Evolutionary conservation across 2,113 vertebrate genomes (phyloP), one percentile per base, ranked within the genome.

Genomic region (Bucco capensis): DNA sequence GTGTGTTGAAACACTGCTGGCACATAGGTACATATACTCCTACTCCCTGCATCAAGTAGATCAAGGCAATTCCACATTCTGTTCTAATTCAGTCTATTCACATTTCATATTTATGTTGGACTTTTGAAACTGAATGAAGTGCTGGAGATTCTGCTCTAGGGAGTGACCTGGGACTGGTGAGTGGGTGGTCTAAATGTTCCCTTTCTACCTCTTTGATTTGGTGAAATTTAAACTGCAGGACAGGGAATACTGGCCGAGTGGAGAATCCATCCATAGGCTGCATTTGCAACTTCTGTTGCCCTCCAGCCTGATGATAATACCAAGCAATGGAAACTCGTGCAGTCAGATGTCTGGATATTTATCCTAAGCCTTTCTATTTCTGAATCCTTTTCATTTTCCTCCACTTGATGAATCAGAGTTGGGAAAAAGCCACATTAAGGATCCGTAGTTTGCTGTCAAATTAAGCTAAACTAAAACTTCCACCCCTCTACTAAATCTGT

Each of bases 11-110:
- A 91, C 85, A 37, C 51, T 60, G 61, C n/a, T 89, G 71, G 56
- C n/a, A 61, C 8, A 4, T 3, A 2, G 0, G 1, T 15, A 65
- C 0, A 4, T 64, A 33, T 7, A 3, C 21, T 67, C 27, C 33
- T 47, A 60, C 40, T 12, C 0, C 0, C 25, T 77, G 28, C 31
- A n/a, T 35, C n/a, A 18, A 0, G 4, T 8, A 66, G 56, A 81
- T 42, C 25, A 62, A 83, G 60, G 18, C 33, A 60, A 69, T 57
- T 88, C 56, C 42, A 88, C 64, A 83, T 81, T 81, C 44, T 80
- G 15, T 56, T 91, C 49, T 71, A 10, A 50, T 89, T 85, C 19
- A 37, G 21, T 54, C 28, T 74, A 13, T 73, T 77, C 35, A 19
- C 10, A 6, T 88, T 80, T 92, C 5, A 19, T 72, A 15, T 51